Conservation (phyloP, 2,888 invertebrate species). For the Tyria jacobaeae region DNA sequence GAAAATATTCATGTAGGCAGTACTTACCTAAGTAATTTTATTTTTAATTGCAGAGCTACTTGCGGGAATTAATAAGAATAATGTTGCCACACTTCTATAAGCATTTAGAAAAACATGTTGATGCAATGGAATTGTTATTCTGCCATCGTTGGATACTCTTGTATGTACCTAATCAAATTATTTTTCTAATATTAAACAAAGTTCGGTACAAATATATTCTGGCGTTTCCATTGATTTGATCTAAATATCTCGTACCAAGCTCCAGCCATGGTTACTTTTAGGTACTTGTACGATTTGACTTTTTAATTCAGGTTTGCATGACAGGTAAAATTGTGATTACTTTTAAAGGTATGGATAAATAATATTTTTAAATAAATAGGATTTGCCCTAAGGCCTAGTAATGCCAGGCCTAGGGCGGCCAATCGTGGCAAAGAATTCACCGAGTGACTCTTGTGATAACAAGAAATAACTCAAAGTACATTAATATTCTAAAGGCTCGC, state of each 20-base stretch:
- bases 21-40: too few species aligned
- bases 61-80: slow-evolving; percentile 94
- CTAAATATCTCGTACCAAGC: neutral
- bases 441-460: too few species aligned
- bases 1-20: neutral
- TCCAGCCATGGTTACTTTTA: neutral
- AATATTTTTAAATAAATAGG: too few species aligned
- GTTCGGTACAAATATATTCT: too few species aligned
- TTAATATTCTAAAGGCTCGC: too few species aligned
- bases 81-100: slow-evolving; percentile 97
- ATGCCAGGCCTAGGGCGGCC: too few species aligned
- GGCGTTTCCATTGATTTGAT: neutral
- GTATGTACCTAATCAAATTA: too few species aligned
- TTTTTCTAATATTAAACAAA: too few species aligned
- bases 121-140: slow-evolving; percentile 96
- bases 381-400: too few species aligned
- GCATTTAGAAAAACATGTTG: slow-evolving; percentile 93
- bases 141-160: slow-evolving; percentile 98
- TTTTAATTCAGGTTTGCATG: neutral
- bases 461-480: too few species aligned
- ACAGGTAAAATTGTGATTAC: neutral
- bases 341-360: too few species aligned
- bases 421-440: too few species aligned
- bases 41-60: slow-evolving; percentile 87
- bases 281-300: neutral